Percentiles rank a stretch among this genome's conserved stretches.
Conservation (phyloP, 2,888 invertebrate species). For the Mamestra brassicae region DNA sequence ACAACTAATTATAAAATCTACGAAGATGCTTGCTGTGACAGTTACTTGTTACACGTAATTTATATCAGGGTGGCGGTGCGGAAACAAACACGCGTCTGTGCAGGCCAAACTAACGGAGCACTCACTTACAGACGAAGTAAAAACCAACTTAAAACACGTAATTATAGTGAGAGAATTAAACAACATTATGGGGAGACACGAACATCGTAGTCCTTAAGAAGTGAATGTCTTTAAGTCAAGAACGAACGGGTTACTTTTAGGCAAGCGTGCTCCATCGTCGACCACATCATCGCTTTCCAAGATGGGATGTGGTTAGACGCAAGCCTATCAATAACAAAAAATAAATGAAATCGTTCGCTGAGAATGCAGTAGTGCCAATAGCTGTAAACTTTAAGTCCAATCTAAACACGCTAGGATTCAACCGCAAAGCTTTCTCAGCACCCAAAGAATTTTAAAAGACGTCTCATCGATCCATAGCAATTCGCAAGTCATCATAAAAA, state of each 20-base stretch:
- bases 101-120: slow-evolving; percentile 45
- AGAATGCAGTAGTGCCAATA: background rate
- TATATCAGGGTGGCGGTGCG: slow-evolving; percentile 48
- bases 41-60: slow-evolving; percentile 39
- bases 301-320: too few relatives aligned
- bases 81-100: slow-evolving; percentile 46
- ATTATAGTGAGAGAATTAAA: background rate
- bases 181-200: background rate
- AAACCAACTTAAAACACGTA: background rate
- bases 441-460: background rate
- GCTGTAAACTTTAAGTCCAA: background rate
- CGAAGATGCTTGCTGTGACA: slow-evolving; percentile 13
- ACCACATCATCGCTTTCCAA: too few relatives aligned
- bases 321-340: too few relatives aligned
- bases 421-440: background rate
- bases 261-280: too few relatives aligned
- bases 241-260: too few relatives aligned
- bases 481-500: slow-evolving; percentile 6
- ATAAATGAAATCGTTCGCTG: background rate
- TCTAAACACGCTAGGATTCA: background rate
- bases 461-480: background rate
- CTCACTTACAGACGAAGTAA: background rate
- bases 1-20: background rate
- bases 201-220: background rate
- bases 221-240: too few relatives aligned